Evolutionary conservation across 2,888 invertebrate genomes (phyloP).

Genomic region (Sminthurinus aureus): DNA sequence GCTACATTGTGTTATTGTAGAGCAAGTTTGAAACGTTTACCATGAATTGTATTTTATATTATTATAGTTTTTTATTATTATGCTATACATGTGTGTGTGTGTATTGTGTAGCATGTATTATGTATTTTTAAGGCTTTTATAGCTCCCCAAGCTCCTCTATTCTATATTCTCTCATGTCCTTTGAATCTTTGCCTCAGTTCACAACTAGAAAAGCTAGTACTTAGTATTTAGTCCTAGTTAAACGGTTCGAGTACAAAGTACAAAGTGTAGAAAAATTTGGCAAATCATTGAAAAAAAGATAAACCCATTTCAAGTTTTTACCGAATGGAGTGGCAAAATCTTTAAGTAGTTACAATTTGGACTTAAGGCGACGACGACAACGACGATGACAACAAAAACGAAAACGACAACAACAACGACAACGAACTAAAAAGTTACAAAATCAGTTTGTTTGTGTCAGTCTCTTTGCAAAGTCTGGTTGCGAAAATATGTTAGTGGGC

Average conservation of each 20-base stretch:
- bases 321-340: neutral
- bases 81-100: no score
- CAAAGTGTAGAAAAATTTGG: neutral
- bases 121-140: no score
- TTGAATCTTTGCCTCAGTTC: neutral
- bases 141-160: no score
- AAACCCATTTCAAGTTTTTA: neutral
- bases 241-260: neutral
- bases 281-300: neutral
- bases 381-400: no score
- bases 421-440: neutral
- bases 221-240: neutral
- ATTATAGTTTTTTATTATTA: no score
- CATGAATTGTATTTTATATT: neutral
- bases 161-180: neutral
- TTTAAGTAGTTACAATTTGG: neutral
- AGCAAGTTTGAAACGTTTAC: neutral
- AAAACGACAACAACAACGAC: neutral
- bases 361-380: no score
- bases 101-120: no score
- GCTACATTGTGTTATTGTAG: neutral
- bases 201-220: no score
- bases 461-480: neutral
- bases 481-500: slow-evolving; percentile 23
- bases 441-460: neutral